Evolutionary conservation across 2,797 vertebrate species (phyloP), one percentile per base, ranked within the genome.

Genomic region (Hydrophis major): DNA sequence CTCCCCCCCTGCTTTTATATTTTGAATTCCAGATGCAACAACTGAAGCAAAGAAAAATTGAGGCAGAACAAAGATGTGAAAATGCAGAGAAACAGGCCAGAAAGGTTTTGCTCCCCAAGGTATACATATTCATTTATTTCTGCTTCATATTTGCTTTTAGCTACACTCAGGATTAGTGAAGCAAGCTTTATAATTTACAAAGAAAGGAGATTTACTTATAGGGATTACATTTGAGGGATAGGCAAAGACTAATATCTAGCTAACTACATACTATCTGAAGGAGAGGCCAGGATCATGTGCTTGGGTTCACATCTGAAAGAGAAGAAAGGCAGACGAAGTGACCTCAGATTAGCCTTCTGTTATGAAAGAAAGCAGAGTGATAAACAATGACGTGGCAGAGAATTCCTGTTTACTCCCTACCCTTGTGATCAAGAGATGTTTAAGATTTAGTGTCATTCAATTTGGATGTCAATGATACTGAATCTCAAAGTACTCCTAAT

Each of bases 1-100:
- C 83, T 27, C 11, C 90, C 47, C 89, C 47, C 89, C 25, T 14
- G 90, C 59, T 92, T 55, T 95, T 86, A 22, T 60, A 89, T 92
- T 96, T 66, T 95, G 89, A 47, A 92, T 86, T 95, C 22, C 97
- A 99, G 99, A 99, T 99, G 99, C 99, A 98, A 95, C 99, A 99
- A 96, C 94, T 99, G 97, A 99, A 99, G 93, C 99, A 98, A 95
- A 98, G 98, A 96, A 98, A 99, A 96, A 96, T 96, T 2, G 98
- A 99, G 96, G 98, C 99, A 3, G 99, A 99, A 95, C 98, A 98
- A 96, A 98, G 99, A 95, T 98, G 99, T 4, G 98, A 99, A 90
- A 98, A 97, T 4, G 99, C 99, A 0, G 99, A 99, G 96, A 99
- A 99, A 97, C 98, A 99, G 98, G 99, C 99, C 98, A 97, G 78